Conservation (phyloP, 2,797 vertebrate genomes). For the Mormyrops boulengeri region DNA sequence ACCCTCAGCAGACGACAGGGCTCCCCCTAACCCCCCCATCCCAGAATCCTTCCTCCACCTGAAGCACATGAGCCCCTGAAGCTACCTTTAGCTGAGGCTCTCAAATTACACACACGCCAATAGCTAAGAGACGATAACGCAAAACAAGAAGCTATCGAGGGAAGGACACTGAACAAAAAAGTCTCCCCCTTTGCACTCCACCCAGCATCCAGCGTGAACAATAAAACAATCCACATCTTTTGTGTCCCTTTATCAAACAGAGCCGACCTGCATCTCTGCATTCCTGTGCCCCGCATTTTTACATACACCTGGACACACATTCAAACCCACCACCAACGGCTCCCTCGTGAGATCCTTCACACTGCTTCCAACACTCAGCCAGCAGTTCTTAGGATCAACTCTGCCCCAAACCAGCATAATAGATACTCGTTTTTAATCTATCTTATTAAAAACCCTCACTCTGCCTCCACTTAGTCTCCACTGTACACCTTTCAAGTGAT, state of each 20-base stretch:
- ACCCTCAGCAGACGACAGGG: constrained; percentile 68
- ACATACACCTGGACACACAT: neutral
- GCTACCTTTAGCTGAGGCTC: constrained; percentile 1
- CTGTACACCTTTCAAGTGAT: neutral
- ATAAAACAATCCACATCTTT: neutral
- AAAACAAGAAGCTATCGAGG: neutral
- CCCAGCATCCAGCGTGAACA: neutral
- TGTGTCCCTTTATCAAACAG: neutral
- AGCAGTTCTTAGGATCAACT: neutral
- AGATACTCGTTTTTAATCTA: neutral
- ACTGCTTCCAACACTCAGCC: neutral
- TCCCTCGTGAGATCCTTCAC: neutral
- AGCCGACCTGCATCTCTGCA: neutral
- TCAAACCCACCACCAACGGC: neutral
- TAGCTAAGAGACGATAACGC: neutral
- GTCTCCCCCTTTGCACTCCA: neutral
- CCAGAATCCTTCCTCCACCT: constrained; percentile 39
- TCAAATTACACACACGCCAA: constrained; percentile 17
- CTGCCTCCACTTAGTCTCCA: neutral
- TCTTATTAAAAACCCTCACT: neutral
- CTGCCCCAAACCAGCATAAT: neutral
- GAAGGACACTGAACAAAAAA: neutral
- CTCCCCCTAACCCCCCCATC: constrained; percentile 38
- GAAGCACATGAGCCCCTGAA: constrained; percentile 31
- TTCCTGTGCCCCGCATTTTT: neutral